Percentiles rank a stretch among this genome's conserved stretches.
These are phyloP conservation scores for Melinopterus prodromus DNA, from an alignment of 2,888 invertebrate species.

Conservation along the genomic window DNA sequence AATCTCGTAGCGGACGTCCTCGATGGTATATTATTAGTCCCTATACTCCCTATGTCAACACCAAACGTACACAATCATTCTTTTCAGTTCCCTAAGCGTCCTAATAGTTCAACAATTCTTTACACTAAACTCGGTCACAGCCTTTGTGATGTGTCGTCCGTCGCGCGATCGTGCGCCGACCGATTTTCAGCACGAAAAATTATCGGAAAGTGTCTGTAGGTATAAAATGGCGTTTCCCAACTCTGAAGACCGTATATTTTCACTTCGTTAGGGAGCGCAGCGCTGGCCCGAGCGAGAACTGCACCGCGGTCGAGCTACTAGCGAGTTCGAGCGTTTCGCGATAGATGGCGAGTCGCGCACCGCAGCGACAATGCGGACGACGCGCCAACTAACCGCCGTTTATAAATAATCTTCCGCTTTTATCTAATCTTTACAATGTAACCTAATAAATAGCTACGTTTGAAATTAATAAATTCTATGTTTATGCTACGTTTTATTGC, in stretches of 20 bases:
- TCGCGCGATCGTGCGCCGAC: slow-evolving; percentile 1
- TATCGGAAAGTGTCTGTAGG: slow-evolving; percentile 36
- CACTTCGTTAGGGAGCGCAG: slow-evolving; percentile 50
- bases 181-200: slow-evolving; percentile 24
- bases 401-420: slow-evolving; percentile 16
- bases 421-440: not conserved
- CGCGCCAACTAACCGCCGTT: not conserved
- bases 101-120: not conserved
- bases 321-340: slow-evolving; percentile 26
- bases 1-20: slow-evolving; percentile 11
- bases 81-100: not conserved
- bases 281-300: slow-evolving; percentile 11
- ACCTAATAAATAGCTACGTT: not conserved
- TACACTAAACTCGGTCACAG: slow-evolving; percentile 42
- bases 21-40: not conserved
- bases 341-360: slow-evolving; percentile 36
- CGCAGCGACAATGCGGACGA: not conserved
- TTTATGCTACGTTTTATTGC: not conserved
- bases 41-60: slow-evolving; percentile 56
- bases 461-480: not conserved
- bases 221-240: slow-evolving; percentile 59
- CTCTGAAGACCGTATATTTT: slow-evolving; percentile 56
- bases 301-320: not conserved
- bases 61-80: slow-evolving; percentile 47
- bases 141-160: slow-evolving; percentile 32